Percentiles rank a stretch among this genome's conserved stretches.
phyloP scores from a whole-genome alignment of 2,797 vertebrate genomes.

The Pogoniulus pusillus region DNA sequence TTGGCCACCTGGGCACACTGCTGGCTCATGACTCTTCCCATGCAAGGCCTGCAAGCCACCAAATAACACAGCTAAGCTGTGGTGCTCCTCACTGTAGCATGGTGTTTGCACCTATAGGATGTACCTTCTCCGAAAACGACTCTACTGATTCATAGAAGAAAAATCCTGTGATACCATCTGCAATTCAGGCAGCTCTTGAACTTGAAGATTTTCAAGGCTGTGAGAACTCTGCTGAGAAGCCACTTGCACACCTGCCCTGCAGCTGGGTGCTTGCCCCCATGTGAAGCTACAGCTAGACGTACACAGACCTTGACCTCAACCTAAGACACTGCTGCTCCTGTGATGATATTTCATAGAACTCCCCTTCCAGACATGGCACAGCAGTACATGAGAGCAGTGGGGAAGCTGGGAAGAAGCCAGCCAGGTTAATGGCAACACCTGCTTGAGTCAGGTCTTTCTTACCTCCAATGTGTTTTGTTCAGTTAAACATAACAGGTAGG shows the following conservation, averaged over 20 bases:
- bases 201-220: not conserved
- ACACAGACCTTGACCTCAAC: not conserved
- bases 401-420: not conserved
- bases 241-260: not conserved
- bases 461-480: not conserved
- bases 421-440: not conserved
- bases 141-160: not conserved
- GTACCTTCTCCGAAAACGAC: not conserved
- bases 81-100: not conserved
- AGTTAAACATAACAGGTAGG: not conserved
- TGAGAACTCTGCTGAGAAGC: not conserved
- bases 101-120: rapidly evolving
- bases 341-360: rapidly evolving
- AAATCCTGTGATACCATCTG: not conserved
- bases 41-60: not conserved
- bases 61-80: not conserved
- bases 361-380: rapidly evolving
- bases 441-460: not conserved
- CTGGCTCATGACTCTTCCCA: too few relatives aligned
- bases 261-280: rapidly evolving
- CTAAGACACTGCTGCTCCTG: not conserved
- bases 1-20: too few relatives aligned
- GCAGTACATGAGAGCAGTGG: rapidly evolving
- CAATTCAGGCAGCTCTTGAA: not conserved
- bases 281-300: not conserved